Conservation (phyloP, 1,140 invertebrate genomes). For the Bombus ignitus region DNA sequence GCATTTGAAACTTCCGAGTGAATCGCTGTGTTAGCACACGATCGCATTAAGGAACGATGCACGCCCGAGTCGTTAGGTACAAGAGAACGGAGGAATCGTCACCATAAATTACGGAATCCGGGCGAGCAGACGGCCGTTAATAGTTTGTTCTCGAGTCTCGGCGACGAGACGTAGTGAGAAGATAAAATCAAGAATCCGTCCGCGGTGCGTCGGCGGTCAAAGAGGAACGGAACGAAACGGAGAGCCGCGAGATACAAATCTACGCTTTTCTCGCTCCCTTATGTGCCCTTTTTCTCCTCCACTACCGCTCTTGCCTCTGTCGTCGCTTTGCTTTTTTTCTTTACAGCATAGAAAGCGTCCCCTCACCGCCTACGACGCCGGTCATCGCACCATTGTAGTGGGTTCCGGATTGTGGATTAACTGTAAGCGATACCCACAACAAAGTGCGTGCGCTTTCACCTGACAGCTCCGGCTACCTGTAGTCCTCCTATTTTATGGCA, state of each 20-base stretch:
- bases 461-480: slow-evolving; percentile 42
- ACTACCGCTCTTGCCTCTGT: slow-evolving; percentile 8
- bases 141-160: slow-evolving; percentile 59
- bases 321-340: slow-evolving; percentile 23
- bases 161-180: slow-evolving; percentile 35
- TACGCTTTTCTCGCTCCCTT: slow-evolving; percentile 45
- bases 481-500: slow-evolving; percentile 24
- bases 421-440: slow-evolving; percentile 61
- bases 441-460: slow-evolving; percentile 46
- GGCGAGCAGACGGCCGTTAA: slow-evolving; percentile 55
- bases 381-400: slow-evolving; percentile 52
- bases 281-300: slow-evolving; percentile 13
- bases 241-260: slow-evolving; percentile 51
- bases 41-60: slow-evolving; percentile 29
- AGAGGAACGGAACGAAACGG: slow-evolving; percentile 37
- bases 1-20: slow-evolving; percentile 3
- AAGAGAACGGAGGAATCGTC: slow-evolving; percentile 57
- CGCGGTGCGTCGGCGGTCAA: slow-evolving; percentile 47
- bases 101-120: slow-evolving; percentile 63
- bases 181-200: slow-evolving; percentile 57
- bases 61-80: slow-evolving; percentile 29
- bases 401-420: slow-evolving; percentile 57
- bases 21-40: slow-evolving; percentile 12
- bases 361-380: slow-evolving; percentile 27
- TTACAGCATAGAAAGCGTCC: background rate